Evolutionary conservation across 2,888 invertebrate genomes (phyloP).

Genomic region (Neria commutata): DNA sequence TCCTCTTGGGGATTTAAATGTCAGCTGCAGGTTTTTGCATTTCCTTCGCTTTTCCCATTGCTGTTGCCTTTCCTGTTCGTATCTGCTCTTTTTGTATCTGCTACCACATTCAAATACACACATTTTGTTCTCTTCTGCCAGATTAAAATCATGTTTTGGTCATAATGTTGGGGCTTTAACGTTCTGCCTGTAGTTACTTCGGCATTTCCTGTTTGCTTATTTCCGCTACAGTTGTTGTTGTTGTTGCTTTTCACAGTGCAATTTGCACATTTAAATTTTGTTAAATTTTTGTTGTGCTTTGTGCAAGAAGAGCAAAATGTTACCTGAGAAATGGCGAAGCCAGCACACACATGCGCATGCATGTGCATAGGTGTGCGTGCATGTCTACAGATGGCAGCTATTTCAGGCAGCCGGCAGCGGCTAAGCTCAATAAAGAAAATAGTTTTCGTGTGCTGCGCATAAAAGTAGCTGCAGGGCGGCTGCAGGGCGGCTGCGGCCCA

Average conservation of each 20-base stretch:
- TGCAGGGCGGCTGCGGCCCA: too few species aligned
- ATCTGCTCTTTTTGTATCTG: too few species aligned
- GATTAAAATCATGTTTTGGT: neutral
- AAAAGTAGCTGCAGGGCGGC: neutral
- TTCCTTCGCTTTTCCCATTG: neutral
- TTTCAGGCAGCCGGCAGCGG: too few species aligned
- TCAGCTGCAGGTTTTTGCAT: neutral
- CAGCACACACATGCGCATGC: neutral
- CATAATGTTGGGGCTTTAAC: neutral
- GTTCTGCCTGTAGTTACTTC: too few species aligned
- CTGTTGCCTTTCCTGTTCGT: neutral
- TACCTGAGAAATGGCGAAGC: neutral
- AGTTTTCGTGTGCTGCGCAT: neutral
- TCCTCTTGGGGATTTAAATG: neutral
- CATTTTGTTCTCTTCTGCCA: neutral
- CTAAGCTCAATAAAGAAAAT: too few species aligned
- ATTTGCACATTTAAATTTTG: neutral
- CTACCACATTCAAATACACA: too few species aligned
- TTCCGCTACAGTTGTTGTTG: neutral
- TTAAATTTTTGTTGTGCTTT: too few species aligned
- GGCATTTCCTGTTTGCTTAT: neutral
- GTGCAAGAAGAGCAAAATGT: neutral
- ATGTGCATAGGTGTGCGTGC: neutral
- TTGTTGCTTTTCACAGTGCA: neutral
- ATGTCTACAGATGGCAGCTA: neutral